phyloP scores from a whole-genome alignment of 2,888 invertebrate species.

The Caenorhabditis becei region DNA sequence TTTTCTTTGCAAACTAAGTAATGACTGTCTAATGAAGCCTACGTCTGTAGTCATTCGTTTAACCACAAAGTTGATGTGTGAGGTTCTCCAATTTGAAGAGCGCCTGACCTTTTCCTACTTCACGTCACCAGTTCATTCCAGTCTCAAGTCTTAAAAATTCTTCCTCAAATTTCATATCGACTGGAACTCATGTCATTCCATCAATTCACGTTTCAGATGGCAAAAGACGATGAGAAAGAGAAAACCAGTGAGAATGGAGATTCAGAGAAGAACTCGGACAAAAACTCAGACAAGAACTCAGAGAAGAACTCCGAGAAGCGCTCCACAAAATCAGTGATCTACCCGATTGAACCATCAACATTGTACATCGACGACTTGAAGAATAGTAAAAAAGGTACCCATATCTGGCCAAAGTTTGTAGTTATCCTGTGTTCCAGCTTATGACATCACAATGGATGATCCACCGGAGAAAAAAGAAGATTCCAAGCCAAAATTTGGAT shows the following conservation, averaged over 20 bases:
- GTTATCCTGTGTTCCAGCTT: conserved; percentile 34
- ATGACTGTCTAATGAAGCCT: conserved; percentile 46
- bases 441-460: conserved; percentile 54
- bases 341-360: conserved; percentile 65
- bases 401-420: background rate
- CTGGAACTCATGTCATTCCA: background rate
- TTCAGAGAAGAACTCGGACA: no score
- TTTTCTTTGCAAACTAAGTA: conserved; percentile 9
- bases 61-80: conserved; percentile 21
- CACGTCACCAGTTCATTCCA: background rate
- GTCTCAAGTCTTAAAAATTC: background rate
- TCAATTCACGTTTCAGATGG: conserved; percentile 33
- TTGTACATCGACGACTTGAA: conserved; percentile 69
- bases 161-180: background rate
- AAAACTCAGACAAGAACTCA: background rate
- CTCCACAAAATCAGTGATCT: conserved; percentile 57
- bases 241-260: conserved; percentile 26
- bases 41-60: background rate
- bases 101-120: conserved; percentile 16
- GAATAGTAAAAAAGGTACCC: conserved; percentile 64
- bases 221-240: conserved; percentile 51
- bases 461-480: conserved; percentile 24
- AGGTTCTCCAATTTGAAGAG: conserved; percentile 24
- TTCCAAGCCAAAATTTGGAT: conserved; percentile 41
- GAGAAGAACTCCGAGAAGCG: conserved; percentile 12